Percentiles rank a stretch among this genome's conserved stretches.
These are phyloP conservation scores for Prinia subflava DNA, from an alignment of 2,113 vertebrate genomes.

Conservation along the genomic window DNA sequence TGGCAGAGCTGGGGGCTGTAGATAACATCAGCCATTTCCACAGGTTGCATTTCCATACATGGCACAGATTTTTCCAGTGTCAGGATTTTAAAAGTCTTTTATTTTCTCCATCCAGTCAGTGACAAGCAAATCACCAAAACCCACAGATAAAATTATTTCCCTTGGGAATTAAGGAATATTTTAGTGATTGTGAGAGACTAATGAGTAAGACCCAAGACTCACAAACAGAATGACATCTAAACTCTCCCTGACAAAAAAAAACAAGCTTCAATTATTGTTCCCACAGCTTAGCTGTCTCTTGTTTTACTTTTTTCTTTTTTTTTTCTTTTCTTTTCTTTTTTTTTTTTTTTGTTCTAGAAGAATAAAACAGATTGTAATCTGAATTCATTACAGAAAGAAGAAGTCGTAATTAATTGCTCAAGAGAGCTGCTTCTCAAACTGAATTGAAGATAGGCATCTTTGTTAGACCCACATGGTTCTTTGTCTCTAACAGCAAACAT, in stretches of 20 bases:
- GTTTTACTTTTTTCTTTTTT: background rate
- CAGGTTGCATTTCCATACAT: background rate
- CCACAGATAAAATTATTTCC: background rate
- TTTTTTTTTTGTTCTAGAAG: background rate
- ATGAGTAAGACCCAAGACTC: conserved; percentile 12
- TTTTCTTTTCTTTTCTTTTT: background rate
- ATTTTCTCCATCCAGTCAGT: background rate
- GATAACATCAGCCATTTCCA: background rate
- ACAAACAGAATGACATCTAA: background rate
- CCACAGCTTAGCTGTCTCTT: background rate
- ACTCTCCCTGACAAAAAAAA: background rate
- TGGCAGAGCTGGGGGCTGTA: background rate
- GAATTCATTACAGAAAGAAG: background rate
- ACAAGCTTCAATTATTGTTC: background rate
- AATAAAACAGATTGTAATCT: conserved; percentile 37
- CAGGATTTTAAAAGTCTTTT: background rate
- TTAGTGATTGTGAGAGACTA: background rate
- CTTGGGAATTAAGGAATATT: background rate
- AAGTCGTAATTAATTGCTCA: conserved; percentile 6
- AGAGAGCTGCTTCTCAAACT: background rate
- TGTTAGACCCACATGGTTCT: background rate
- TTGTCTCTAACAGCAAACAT: background rate
- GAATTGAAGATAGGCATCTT: conserved; percentile 13
- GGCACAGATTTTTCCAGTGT: background rate
- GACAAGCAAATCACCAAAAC: background rate